Base-by-base conservation (phyloP, 2,797 vertebrate species). In the Rhynchonycteris naso region DNA sequence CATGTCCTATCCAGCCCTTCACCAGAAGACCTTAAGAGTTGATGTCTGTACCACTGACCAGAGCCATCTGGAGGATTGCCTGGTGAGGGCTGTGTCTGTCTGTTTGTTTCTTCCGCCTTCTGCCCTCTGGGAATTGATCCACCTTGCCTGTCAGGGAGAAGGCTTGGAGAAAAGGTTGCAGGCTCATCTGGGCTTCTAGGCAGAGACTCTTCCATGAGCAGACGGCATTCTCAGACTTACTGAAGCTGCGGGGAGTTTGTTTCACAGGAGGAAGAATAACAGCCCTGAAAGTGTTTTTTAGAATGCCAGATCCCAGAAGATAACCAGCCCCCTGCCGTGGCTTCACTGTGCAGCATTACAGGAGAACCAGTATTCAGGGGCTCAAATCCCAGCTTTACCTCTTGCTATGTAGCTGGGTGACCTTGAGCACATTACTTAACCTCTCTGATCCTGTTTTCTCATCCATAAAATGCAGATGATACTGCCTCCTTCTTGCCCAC, bases 1-100 rank as follows among this genome's bases (percentile, higher is more conserved):
- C 97, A 98, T 99, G 93, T 99, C 99, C 96, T 99, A 99, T 87
- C 97, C 96, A 1, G 98, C 99, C 89, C 96, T 99, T 96, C 98
- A 99, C 97, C 99, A 99, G 97, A 99, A 99, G 97, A 99, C 99
- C 19, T 98, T 99, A 82, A 98, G 99, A 87, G 98, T 99, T 0
- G 99, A 99, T 35, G 97, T 99, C 96, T 99, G 99, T 97, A 97
- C 97, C 97, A 98, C 98, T 76, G 97, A 98, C 97, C 98, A 97
- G 87, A 98, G 98, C 85, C 99, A 99, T 76, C 97, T 98, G 14
- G 99, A 99, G 90, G 98, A 99, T 52, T 99, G 99, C 98, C 98
- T 99, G 99, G 99, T 99, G 54, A 98, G 99, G 97, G 12, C 76
- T 18, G 1, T 59, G 24, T 97, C 78, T 94, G 0, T 94, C 86